Percentiles rank a stretch among this genome's conserved stretches.
Conservation (phyloP, 2,888 invertebrate genomes). For the Pimpla rufipes region DNA sequence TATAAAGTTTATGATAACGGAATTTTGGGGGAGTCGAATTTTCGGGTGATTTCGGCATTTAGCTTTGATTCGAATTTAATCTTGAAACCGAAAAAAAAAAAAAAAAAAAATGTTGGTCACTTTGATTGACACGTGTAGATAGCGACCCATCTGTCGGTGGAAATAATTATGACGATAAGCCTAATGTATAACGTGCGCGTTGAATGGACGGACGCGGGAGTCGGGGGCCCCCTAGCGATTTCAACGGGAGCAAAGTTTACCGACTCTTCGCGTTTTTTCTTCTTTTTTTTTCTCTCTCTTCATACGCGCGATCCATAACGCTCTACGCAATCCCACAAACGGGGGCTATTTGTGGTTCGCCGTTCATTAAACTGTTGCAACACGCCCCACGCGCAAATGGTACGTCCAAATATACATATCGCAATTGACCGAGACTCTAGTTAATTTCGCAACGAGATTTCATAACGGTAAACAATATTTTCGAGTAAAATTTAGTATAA, state of each 20-base stretch:
- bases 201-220: not conserved
- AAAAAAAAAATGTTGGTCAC: no score
- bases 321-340: not conserved
- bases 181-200: not conserved
- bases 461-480: not conserved
- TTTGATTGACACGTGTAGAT: not conserved
- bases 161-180: not conserved
- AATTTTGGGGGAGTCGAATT: no score
- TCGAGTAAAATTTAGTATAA: not conserved
- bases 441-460: not conserved
- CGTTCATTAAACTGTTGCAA: slow-evolving; percentile 8
- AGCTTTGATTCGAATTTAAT: no score
- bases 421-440: not conserved
- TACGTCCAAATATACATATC: not conserved
- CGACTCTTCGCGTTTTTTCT: slow-evolving; percentile 22
- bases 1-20: no score
- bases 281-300: no score
- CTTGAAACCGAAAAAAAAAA: no score
- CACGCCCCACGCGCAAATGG: not conserved
- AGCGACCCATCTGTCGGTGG: not conserved
- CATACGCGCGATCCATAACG: not conserved
- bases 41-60: no score
- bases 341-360: not conserved
- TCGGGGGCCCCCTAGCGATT: slow-evolving; percentile 35
- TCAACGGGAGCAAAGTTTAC: slow-evolving; percentile 52